phyloP scores from a whole-genome alignment of 1,140 invertebrate species.

The Drosophila cardini region DNA sequence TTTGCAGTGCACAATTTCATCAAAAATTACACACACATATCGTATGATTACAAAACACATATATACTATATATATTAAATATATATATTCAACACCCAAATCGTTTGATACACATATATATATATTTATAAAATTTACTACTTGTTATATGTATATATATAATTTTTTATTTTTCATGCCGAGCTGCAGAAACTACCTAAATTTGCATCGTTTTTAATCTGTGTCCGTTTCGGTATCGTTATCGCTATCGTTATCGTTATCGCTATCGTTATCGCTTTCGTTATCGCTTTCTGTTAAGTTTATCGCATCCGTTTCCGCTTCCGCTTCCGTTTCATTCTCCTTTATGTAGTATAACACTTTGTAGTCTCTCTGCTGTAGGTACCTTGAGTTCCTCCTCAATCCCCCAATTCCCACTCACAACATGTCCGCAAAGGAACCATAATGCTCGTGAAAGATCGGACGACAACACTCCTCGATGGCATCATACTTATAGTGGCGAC shows the following conservation, averaged over 20 bases:
- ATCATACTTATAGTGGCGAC: constrained; percentile 69
- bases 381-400: constrained; percentile 63
- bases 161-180: constrained; percentile 12
- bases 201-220: constrained; percentile 18
- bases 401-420: constrained; percentile 52
- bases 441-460: constrained; percentile 75
- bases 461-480: constrained; percentile 77
- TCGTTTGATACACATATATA: constrained; percentile 20
- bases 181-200: constrained; percentile 34
- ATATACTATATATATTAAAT: constrained; percentile 25
- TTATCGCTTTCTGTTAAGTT: no score
- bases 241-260: not conserved
- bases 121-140: constrained; percentile 42
- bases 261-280: not conserved
- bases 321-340: not conserved
- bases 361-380: constrained; percentile 68
- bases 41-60: constrained; percentile 13
- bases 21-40: constrained; percentile 11
- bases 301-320: not conserved
- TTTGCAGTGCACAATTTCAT: constrained; percentile 39
- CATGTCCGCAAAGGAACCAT: constrained; percentile 71
- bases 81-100: constrained; percentile 40
- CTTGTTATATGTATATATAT: not conserved
- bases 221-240: not conserved
- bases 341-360: constrained; percentile 39